Conservation (phyloP, 2,888 invertebrate genomes). For the Thera britannica region DNA sequence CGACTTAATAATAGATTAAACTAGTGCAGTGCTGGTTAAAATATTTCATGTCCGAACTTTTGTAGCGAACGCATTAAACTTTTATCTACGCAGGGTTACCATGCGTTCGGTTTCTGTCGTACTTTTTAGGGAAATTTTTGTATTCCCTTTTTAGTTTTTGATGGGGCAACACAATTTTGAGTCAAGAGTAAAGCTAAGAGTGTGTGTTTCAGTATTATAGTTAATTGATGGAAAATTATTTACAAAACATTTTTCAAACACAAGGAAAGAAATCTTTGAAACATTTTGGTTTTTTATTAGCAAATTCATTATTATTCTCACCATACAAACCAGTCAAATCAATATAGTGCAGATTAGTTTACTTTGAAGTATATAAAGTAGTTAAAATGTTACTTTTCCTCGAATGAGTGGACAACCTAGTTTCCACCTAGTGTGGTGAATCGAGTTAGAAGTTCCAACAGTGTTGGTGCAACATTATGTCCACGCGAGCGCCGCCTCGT, state of each 20-base stretch:
- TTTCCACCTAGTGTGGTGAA: constrained; percentile 47
- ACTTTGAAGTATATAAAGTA: no score
- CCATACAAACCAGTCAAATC: no score
- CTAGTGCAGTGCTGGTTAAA: constrained; percentile 51
- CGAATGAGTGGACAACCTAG: constrained; percentile 7
- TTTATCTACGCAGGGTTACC: constrained; percentile 43
- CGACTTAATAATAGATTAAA: constrained; percentile 55
- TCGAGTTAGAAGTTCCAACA: constrained; percentile 58
- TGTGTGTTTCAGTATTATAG: no score
- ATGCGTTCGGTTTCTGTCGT: constrained; percentile 48
- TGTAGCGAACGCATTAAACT: constrained; percentile 34
- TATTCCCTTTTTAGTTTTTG: not conserved
- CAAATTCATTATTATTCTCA: no score
- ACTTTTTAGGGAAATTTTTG: not conserved
- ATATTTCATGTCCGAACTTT: constrained; percentile 48
- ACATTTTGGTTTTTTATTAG: no score
- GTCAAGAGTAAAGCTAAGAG: no score
- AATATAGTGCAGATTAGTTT: no score
- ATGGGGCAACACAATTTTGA: no score
- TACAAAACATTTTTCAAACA: no score
- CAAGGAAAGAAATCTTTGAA: no score
- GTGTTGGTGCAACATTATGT: constrained; percentile 51
- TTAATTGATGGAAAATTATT: no score
- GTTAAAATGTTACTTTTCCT: not conserved
- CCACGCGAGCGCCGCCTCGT: constrained; percentile 41